phyloP scores from a whole-genome alignment of 2,797 vertebrate species.

The Otolemur crassicaudatus region DNA sequence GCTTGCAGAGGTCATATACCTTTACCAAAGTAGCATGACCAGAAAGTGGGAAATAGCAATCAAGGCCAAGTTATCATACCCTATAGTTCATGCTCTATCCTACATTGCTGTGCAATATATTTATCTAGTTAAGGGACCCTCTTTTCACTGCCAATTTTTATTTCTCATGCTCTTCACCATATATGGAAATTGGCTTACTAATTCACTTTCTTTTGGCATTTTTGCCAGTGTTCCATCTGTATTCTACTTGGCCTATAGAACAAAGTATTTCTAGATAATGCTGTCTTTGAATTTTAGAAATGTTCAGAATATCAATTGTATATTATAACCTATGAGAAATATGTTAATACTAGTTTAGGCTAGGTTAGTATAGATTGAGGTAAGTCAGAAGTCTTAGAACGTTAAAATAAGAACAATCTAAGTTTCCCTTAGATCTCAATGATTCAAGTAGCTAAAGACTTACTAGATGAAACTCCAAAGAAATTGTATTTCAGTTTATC shows the following conservation, averaged over 20 bases:
- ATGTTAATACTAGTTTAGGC: neutral
- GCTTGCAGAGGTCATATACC: neutral
- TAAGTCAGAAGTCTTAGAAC: neutral
- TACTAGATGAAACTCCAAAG: neutral
- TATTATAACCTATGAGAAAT: neutral
- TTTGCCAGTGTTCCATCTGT: neutral
- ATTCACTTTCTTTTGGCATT: neutral
- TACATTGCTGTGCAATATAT: neutral
- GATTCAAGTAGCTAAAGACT: neutral
- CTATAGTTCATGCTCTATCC: neutral
- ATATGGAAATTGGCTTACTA: neutral
- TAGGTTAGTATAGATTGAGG: neutral
- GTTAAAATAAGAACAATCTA: neutral
- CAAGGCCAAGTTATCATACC: neutral
- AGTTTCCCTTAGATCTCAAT: neutral
- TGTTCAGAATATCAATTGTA: neutral
- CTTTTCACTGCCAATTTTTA: neutral
- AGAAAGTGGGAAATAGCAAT: neutral
- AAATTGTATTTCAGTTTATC: neutral
- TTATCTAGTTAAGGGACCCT: neutral
- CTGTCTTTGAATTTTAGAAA: neutral
- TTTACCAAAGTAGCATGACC: neutral
- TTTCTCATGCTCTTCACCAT: neutral
- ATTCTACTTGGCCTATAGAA: neutral
- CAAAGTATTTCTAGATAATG: neutral